Evolutionary conservation across 2,113 vertebrate species (phyloP).

Genomic region (Chloropsis cyanopogon): DNA sequence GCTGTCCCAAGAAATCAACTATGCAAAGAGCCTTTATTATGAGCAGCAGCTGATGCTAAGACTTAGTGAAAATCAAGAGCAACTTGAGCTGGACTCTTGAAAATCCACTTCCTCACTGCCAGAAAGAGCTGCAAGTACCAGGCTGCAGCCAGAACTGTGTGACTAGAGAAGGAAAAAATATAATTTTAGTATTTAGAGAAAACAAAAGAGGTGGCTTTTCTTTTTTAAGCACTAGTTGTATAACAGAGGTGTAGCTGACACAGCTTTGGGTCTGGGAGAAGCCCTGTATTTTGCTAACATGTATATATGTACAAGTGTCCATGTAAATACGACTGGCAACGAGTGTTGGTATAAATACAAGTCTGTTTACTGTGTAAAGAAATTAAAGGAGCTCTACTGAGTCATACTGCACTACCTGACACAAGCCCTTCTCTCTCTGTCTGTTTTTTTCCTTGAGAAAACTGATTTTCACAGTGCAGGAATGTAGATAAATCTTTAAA

Average conservation of each 20-base stretch:
- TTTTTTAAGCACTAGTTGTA: slow-evolving; percentile 28
- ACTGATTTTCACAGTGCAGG: background rate
- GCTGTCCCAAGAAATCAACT: slow-evolving; percentile 97
- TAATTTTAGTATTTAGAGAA: background rate
- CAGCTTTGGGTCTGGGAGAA: slow-evolving; percentile 53
- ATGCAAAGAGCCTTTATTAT: slow-evolving; percentile 98
- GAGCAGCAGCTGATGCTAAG: slow-evolving; percentile 97
- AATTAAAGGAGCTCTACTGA: slow-evolving; percentile 58
- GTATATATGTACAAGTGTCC: slow-evolving; percentile 76
- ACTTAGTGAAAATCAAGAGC: slow-evolving; percentile 79
- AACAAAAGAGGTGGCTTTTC: background rate
- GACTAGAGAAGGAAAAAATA: background rate
- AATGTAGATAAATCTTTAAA: background rate
- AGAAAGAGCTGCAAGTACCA: background rate
- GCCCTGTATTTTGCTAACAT: slow-evolving; percentile 76
- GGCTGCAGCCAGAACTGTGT: background rate
- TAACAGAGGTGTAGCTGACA: slow-evolving; percentile 37
- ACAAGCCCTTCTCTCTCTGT: background rate
- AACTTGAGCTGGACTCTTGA: slow-evolving; percentile 88
- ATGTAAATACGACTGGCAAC: slow-evolving; percentile 70
- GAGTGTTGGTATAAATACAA: slow-evolving; percentile 52
- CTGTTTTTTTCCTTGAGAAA: background rate
- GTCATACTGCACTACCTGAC: slow-evolving; percentile 61
- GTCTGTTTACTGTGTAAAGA: slow-evolving; percentile 71
- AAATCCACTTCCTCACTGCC: slow-evolving; percentile 12